Percentiles rank a stretch among this genome's conserved stretches.
Evolutionary conservation across 2,113 vertebrate species (phyloP).

Genomic region (Scomber scombrus): DNA sequence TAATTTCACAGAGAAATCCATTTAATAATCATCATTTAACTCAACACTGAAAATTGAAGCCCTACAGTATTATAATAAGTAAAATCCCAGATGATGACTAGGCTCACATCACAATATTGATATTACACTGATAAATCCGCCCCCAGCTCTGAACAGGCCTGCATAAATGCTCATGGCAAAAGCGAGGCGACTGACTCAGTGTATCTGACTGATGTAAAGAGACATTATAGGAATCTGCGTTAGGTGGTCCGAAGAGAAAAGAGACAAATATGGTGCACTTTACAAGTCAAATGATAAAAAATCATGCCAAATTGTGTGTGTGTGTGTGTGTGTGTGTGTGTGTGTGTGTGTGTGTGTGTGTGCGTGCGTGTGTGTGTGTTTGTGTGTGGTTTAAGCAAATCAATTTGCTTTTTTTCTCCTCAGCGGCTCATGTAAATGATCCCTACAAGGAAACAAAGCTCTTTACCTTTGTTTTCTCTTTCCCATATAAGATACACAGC

Average conservation of each 20-base stretch:
- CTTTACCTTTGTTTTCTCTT: conserved; percentile 45
- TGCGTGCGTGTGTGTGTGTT: not conserved
- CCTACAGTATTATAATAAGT: not conserved
- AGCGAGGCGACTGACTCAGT: conserved; percentile 47
- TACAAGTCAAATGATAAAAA: conserved; percentile 59
- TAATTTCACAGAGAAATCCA: not conserved
- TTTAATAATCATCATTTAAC: not conserved
- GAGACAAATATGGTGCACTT: conserved; percentile 34
- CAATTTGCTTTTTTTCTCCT: conserved; percentile 27
- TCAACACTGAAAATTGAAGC: no score
- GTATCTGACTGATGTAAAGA: conserved; percentile 53
- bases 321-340: not conserved
- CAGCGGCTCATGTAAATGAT: conserved; percentile 63
- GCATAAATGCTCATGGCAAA: conserved; percentile 33
- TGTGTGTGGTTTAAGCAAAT: conserved; percentile 57
- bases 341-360: not conserved
- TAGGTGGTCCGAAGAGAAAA: conserved; percentile 40
- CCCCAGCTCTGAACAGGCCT: conserved; percentile 39
- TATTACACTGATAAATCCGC: conserved; percentile 32
- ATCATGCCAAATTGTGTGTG: conserved; percentile 35
- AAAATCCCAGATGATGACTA: conserved; percentile 34
- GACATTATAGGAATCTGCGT: conserved; percentile 48
- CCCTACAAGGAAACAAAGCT: conserved; percentile 46
- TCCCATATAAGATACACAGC: conserved; percentile 8
- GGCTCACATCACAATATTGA: conserved; percentile 32